Evolutionary conservation across 1,140 invertebrate genomes (phyloP).

Genomic region (Aphelinus atriplicis): DNA sequence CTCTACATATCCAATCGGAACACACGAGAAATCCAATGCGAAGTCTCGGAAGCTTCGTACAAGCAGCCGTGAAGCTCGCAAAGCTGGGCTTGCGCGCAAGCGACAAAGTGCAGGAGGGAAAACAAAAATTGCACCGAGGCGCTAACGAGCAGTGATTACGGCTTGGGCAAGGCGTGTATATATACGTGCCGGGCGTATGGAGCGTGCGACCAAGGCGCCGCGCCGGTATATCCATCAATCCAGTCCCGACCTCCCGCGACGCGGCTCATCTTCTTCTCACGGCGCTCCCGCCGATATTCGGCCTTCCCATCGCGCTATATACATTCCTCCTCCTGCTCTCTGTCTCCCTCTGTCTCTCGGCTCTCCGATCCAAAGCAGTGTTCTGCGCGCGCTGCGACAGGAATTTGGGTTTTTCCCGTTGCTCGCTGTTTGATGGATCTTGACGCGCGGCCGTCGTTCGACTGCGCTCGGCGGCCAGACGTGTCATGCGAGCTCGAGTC

Average conservation of each 20-base stretch:
- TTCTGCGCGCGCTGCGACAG: not conserved
- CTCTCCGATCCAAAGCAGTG: too few species aligned
- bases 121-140: slow-evolving; percentile 38
- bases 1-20: too few species aligned
- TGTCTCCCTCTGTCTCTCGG: not conserved
- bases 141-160: slow-evolving; percentile 58
- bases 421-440: too few species aligned
- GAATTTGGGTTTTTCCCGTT: slow-evolving; percentile 1
- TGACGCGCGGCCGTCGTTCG: too few species aligned
- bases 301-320: not conserved
- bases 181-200: slow-evolving; percentile 34
- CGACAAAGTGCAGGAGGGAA: too few species aligned
- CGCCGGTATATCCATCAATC: slow-evolving; percentile 58
- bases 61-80: too few species aligned
- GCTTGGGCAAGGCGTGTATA: slow-evolving; percentile 26
- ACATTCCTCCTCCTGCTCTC: not conserved
- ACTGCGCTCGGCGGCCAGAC: too few species aligned
- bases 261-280: slow-evolving; percentile 60
- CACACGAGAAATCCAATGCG: too few species aligned
- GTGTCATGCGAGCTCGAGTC: too few species aligned
- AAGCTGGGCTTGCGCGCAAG: too few species aligned
- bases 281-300: slow-evolving; percentile 12
- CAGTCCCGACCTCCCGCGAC: slow-evolving; percentile 59
- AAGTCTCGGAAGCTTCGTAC: too few species aligned
- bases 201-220: slow-evolving; percentile 29